Percentiles rank a stretch among this genome's conserved stretches.
Conservation (phyloP, 1,140 invertebrate genomes). For the Nixonia krombeini region DNA sequence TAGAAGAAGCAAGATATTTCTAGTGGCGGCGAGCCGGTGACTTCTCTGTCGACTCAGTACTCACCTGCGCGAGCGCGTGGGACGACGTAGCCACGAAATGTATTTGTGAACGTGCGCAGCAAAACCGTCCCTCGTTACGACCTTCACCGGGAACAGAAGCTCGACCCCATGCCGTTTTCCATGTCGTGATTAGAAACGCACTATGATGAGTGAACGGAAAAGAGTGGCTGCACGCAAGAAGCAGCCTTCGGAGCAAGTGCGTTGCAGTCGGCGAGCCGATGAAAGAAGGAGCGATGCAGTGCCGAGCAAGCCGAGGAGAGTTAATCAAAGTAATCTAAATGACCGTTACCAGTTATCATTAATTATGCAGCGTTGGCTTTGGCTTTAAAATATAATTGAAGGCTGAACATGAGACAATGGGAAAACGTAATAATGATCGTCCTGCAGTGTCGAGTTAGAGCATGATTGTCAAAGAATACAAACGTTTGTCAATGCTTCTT, state of each 20-base stretch:
- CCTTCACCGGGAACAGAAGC: too few species aligned
- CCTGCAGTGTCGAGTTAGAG: too few species aligned
- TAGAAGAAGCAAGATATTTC: slow-evolving; percentile 38
- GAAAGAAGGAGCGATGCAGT: background rate
- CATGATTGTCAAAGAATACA: too few species aligned
- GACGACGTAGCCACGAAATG: too few species aligned
- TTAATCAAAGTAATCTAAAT: too few species aligned
- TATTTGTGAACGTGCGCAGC: too few species aligned
- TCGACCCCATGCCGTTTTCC: slow-evolving; percentile 12
- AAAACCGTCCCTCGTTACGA: too few species aligned
- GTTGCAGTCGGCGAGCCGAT: too few species aligned
- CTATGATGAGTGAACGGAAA: slow-evolving; percentile 56
- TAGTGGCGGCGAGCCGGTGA: slow-evolving; percentile 26
- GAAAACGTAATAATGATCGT: too few species aligned
- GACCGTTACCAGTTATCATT: too few species aligned
- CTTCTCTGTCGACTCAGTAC: slow-evolving; percentile 20
- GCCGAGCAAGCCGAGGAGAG: slow-evolving; percentile 19
- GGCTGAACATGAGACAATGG: background rate
- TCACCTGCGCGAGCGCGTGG: slow-evolving; percentile 18
- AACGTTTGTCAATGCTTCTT: too few species aligned
- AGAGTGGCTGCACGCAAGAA: slow-evolving; percentile 44
- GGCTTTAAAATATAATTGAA: background rate
- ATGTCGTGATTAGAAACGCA: background rate
- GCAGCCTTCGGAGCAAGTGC: slow-evolving; percentile 15
- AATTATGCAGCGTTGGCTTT: too few species aligned